Base-by-base conservation (phyloP, 2,888 invertebrate genomes). In the Adelognathus sp. region DNA sequence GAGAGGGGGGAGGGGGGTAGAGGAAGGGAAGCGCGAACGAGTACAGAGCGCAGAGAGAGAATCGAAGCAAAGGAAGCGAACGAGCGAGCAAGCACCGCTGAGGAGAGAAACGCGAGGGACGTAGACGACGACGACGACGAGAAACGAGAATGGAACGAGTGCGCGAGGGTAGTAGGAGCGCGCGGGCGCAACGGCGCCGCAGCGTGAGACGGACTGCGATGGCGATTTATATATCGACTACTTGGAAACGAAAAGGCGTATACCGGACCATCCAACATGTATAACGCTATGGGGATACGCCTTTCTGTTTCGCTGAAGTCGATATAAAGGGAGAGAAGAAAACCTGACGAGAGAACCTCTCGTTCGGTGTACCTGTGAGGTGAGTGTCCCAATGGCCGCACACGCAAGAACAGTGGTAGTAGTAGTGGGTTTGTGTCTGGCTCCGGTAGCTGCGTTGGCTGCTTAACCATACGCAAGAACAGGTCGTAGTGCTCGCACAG, bases 291-390 rank as follows among this genome's bases (percentile, higher is more conserved):
- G 27, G 5, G 39, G 50, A 24, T 52, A 71, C 27, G 24, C 36
- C 56, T 60, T 44, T 39, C 50, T 36, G 24, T 44, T 44, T 16
- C 6, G n/a, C 36, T n/a, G n/a, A 27, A n/a, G n/a, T n/a, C n/a
- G n/a, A 67, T 52, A 58, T 73, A 70, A 71, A 77, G 39, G n/a
- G 54, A 27, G 72, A 61, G 73, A 75, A 64, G 63, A 73, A 67
- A 61, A 72, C 54, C 73, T 61, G 50, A 76, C 73, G 76, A 52
- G 70, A 69, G 72, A 67, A 50, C 67, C 36, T 69, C 67, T n/a
- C n/a, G n/a, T n/a, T n/a, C n/a, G n/a, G n/a, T n/a, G n/a, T n/a
- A n/a, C n/a, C n/a, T n/a, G n/a, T n/a, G n/a, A n/a, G n/a, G n/a
- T n/a, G n/a, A n/a, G n/a, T n/a, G n/a, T n/a, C n/a, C n/a, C n/a